These are phyloP conservation scores for Origma solitaria DNA, from an alignment of 2,113 vertebrate species.

Conservation along the genomic window DNA sequence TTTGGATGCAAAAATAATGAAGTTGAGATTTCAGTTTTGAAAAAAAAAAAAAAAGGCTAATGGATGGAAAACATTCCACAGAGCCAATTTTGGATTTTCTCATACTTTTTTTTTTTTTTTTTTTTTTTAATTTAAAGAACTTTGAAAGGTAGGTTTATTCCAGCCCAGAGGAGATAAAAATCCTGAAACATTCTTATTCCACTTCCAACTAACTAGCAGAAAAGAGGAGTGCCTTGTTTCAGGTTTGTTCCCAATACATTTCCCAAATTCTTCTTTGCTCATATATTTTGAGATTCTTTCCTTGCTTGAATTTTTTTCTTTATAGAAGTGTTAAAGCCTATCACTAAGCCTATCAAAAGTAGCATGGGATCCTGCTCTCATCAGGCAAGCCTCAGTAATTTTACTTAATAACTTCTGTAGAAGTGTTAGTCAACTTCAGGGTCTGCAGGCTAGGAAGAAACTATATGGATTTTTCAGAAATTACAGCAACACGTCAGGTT, in stretches of 20 bases:
- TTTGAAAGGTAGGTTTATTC: background rate
- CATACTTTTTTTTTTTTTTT: background rate
- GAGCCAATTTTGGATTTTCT: background rate
- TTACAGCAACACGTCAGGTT: background rate
- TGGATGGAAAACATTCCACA: background rate
- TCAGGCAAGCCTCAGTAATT: background rate
- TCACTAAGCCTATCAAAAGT: background rate
- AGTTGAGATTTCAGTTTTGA: slow-evolving; percentile 7
- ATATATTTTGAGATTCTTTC: background rate
- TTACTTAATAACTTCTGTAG: background rate
- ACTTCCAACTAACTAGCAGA: background rate
- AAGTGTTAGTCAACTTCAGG: background rate
- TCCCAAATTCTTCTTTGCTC: background rate
- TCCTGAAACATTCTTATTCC: background rate
- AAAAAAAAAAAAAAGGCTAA: background rate
- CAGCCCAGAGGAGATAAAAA: background rate
- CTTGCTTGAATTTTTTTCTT: background rate
- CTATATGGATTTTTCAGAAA: background rate
- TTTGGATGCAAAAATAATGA: slow-evolving; percentile 43
- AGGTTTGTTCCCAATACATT: background rate
- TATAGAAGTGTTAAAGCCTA: background rate
- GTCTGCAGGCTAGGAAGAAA: background rate
- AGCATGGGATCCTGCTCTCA: background rate
- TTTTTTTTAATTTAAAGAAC: background rate
- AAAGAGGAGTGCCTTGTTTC: background rate